Evolutionary conservation across 2,888 invertebrate species (phyloP), one percentile per base, ranked within the genome.

Genomic region (Drosophila cognata): DNA sequence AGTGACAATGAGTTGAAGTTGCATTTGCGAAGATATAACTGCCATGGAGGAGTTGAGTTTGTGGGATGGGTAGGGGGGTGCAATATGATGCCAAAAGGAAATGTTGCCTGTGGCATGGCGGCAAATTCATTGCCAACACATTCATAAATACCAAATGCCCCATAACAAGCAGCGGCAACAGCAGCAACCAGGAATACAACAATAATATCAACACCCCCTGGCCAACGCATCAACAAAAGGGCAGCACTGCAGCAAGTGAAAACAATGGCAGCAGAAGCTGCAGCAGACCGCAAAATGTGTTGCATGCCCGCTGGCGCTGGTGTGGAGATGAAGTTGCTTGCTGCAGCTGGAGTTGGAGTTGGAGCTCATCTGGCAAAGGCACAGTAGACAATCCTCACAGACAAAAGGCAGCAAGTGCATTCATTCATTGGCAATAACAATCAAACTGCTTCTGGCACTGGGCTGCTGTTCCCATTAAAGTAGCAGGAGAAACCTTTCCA

Each of bases 381-480:
- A 51, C n/a, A n/a, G 16, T n/a, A 76, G 82, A 78, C 79, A 80
- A 68, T 77, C 53, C 75, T 52, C 55, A 50, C 88, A 86, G 77
- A 81, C 88, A 79, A 76, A 74, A 75, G 75, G 51, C 79, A 81
- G 86, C 84, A 82, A 83, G 82, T 90, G 83, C 84, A 90, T 88
- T 84, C 81, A 84, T 91, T 91, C 81, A 87, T 89, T 90, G 90
- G 89, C 91, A 77, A 88, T 87, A 88, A 90, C 87, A 86, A 82
- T 91, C 83, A 84, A 82, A 74, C 77, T 90, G 88, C 82, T 88
- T 85, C 77, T 88, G 82, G 82, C 90, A 83, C 73, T 80, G 81
- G 69, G 61, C 65, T 59, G 66, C 68, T 60, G 55, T 51, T 59
- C 57, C 63, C 66, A 71, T 56, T 50, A 43, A 28, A 18, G 28